Evolutionary conservation across 2,797 vertebrate genomes (phyloP).

Genomic region (Mustela erminea): DNA sequence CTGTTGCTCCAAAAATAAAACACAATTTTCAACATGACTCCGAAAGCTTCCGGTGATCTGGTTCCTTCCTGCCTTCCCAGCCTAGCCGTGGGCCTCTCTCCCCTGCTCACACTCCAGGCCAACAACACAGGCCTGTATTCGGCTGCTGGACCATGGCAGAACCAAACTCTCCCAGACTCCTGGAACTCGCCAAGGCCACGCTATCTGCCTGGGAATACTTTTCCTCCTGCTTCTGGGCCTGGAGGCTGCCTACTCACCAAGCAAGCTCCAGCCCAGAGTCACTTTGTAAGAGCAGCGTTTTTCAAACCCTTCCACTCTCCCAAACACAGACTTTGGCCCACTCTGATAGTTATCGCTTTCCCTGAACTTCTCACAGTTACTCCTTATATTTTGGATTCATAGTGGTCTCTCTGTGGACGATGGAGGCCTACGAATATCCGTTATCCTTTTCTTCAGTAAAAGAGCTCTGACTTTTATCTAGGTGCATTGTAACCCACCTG

Average conservation of each 20-base stretch:
- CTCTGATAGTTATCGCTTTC: background rate
- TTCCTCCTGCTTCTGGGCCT: background rate
- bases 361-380: background rate
- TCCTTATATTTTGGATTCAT: background rate
- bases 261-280: background rate
- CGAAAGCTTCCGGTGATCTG: background rate
- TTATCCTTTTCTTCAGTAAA: background rate
- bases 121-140: background rate
- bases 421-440: background rate
- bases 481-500: background rate
- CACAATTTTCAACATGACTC: background rate
- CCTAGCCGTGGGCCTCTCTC: too few relatives aligned
- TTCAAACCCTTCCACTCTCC: background rate
- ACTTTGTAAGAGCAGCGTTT: background rate
- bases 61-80: background rate
- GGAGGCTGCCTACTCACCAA: background rate
- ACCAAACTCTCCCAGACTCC: fast-evolving
- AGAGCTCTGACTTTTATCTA: background rate
- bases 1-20: background rate
- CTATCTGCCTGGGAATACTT: too few relatives aligned
- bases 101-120: background rate
- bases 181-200: background rate
- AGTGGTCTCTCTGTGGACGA: background rate
- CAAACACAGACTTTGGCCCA: background rate
- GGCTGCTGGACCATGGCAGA: background rate